Base-by-base conservation (phyloP, 2,888 invertebrate species). In the Rhingia rostrata region DNA sequence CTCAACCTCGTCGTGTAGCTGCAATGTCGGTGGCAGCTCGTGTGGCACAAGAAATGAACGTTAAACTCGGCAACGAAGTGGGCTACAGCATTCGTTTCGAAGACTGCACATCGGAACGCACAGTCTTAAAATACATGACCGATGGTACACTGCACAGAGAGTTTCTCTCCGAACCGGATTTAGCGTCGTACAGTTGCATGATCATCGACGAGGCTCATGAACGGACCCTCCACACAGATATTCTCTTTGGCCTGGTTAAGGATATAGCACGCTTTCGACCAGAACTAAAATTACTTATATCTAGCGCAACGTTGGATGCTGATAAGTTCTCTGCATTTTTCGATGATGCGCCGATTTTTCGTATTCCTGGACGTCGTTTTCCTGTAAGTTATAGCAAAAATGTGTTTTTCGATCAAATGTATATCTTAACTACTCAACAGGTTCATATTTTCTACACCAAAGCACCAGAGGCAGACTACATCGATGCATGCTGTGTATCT, bases 131-230 rank as follows among this genome's bases (percentile, higher is more conserved):
- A 92, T 99, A 99, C 90, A 99, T 99, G 99, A 99, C 99, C 37
- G 99, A 99, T 92, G 99, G 99, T 89, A 99, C 99, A 89, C 92
- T 99, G 51, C 96, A 99, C 86, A 93, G 99, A 89, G 99, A 99
- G 92, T 99, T 99, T 91, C 93, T 99, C 2, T 97, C 97, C 51
- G 99, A 99, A 91, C 99, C 99, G 0, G 99, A 99, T 92, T 93
- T 99, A 73, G 96, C 95, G 49, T 95, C 97, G 2, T 99, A 99
- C 92, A 98, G 97, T 92, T 99, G 99, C 0, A 97, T 99, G 96
- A 99, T 99, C 77, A 98, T 99, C 89, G 99, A 99, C 91, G 99
- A 99, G 93, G 99, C 99, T 85, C 99, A 99, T 92, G 99, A 99
- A 91, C 93, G 99, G 49, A 99, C 99, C 0, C 93, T 99, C 2